Percentiles rank a stretch among this genome's conserved stretches.
These are phyloP conservation scores for Ganaspis brasiliensis DNA, from an alignment of 2,888 invertebrate genomes.

Conservation along the genomic window DNA sequence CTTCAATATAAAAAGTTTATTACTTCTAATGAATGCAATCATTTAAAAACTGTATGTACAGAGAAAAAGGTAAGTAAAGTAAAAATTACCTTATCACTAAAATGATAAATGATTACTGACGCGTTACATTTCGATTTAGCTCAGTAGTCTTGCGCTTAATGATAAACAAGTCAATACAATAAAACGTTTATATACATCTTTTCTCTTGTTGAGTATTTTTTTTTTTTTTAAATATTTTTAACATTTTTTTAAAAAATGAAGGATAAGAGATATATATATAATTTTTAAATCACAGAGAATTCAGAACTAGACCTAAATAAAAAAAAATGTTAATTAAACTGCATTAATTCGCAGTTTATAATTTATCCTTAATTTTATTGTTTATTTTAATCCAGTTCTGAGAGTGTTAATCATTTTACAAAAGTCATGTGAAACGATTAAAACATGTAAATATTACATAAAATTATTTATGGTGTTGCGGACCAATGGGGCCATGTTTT, in stretches of 20 bases:
- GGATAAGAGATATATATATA: neutral
- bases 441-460: neutral
- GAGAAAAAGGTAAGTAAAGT: neutral
- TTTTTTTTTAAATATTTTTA: neutral
- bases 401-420: neutral
- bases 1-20: neutral
- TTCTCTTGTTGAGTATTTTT: neutral
- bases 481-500: constrained; percentile 86
- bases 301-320: neutral
- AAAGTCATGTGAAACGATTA: neutral
- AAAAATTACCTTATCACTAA: constrained; percentile 10
- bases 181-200: neutral
- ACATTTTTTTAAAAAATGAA: neutral
- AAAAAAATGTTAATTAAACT: too few relatives aligned
- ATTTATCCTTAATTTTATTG: neutral
- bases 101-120: constrained; percentile 4
- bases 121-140: constrained; percentile 1
- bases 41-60: neutral
- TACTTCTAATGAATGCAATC: neutral
- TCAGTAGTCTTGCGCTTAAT: neutral
- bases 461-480: constrained; percentile 1
- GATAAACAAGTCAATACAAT: neutral
- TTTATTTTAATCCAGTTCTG: neutral
- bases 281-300: constrained; percentile 7
- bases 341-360: too few relatives aligned